Evolutionary conservation across 2,797 vertebrate genomes (phyloP).

Genomic region (Enteromius argenteus): DNA sequence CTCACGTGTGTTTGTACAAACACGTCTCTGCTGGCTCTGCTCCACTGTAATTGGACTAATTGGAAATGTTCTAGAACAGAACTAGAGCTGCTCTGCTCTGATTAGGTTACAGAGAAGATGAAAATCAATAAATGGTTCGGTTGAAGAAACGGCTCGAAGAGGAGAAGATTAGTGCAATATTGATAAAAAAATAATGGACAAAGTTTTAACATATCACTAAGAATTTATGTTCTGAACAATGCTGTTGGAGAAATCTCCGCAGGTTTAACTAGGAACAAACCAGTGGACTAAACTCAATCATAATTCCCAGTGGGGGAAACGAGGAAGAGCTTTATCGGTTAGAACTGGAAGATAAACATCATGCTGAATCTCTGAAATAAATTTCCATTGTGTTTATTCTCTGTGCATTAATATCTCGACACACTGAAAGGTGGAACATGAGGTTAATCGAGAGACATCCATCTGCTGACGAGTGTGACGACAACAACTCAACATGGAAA

Average conservation of each 20-base stretch:
- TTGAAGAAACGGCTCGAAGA: not conserved
- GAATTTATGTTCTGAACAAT: not conserved
- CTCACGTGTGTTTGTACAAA: slow-evolving; percentile 24
- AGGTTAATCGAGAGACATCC: not conserved
- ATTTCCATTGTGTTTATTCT: not conserved
- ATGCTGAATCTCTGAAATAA: not conserved
- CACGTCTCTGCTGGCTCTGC: not conserved
- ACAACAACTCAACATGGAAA: not conserved
- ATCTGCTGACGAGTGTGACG: not conserved
- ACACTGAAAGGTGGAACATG: not conserved
- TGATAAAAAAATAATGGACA: not conserved
- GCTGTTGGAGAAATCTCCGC: not conserved
- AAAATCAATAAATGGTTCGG: not conserved
- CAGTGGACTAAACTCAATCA: not conserved
- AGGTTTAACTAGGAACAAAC: not conserved
- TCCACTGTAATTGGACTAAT: not conserved
- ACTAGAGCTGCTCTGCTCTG: not conserved
- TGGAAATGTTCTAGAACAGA: not conserved
- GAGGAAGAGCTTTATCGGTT: not conserved
- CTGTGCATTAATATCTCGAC: not conserved
- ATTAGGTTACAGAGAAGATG: not conserved
- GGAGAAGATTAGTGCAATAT: not conserved
- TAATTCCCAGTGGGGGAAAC: not conserved
- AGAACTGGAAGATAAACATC: not conserved
- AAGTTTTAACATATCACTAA: not conserved